These are phyloP conservation scores for Globodera rostochiensis DNA, from an alignment of 1,140 invertebrate species.

Conservation along the genomic window DNA sequence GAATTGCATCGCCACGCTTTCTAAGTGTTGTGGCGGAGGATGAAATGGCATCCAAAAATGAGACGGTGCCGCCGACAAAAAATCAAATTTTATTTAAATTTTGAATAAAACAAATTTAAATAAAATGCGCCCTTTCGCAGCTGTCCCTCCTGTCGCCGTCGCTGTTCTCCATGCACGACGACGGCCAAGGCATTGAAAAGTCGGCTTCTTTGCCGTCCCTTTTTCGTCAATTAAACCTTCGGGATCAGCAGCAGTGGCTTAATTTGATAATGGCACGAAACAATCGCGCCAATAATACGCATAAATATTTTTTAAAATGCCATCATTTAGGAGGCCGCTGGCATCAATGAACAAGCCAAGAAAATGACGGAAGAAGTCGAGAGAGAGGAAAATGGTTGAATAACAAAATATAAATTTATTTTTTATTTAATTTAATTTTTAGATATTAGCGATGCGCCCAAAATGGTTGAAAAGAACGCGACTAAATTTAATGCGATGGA, in stretches of 20 bases:
- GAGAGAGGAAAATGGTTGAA: neutral
- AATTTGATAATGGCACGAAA: constrained; percentile 47
- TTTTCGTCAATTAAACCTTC: constrained; percentile 32
- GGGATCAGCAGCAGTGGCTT: constrained; percentile 53
- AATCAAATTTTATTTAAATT: neutral
- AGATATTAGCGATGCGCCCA: neutral
- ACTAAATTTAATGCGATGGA: neutral
- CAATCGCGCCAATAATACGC: neutral
- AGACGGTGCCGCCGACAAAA: constrained; percentile 29
- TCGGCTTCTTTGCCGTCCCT: constrained; percentile 44
- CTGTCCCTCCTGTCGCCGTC: constrained; percentile 61
- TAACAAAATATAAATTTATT: neutral
- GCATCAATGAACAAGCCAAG: constrained; percentile 33
- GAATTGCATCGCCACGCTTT: constrained; percentile 57
- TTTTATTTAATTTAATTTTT: neutral
- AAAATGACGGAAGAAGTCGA: neutral
- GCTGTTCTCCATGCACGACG: constrained; percentile 57
- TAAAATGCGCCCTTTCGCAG: constrained; percentile 23
- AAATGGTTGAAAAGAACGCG: neutral
- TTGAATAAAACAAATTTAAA: too few relatives aligned
- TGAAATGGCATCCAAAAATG: constrained; percentile 35
- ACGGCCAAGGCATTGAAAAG: constrained; percentile 56
- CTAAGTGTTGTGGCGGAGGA: constrained; percentile 58
- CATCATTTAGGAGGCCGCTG: constrained; percentile 25
- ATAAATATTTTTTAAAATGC: neutral